Base-by-base conservation (phyloP, 2,888 invertebrate species). In the Amblyjoppa fuscipennis region DNA sequence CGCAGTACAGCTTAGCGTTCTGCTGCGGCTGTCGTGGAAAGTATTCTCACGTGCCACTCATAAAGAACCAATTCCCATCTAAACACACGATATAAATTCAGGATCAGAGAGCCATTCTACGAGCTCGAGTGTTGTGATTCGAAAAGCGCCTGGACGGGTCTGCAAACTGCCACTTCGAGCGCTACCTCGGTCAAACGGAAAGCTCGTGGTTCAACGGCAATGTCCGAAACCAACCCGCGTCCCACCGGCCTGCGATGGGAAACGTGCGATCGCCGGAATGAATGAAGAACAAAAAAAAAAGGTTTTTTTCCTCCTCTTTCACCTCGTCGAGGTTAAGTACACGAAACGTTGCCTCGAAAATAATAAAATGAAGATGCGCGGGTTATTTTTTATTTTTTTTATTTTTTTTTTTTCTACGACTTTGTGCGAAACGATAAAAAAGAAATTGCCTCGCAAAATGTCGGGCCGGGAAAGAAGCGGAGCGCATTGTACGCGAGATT, bases 41-140 rank as follows among this genome's bases (percentile, higher is more conserved):
- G 92, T 93, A 91, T 90, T 87, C 90, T 93, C 94, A 93, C 93
- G 93, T 91, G 88, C 90, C 71, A 53, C 91, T 93, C 93, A 92
- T 94, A 94, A 93, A 94, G 93, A 93, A 93, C 93, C 93, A 93
- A 93, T 94, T 93, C 93, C 89, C 92, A 91, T 89, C 93, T 93
- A 93, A 93, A 93, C 92, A 93, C 92, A 90, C 93, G 92, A 93
- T 94, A 93, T 94, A 93, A 94, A 94, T 93, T 93, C 93, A 93
- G 93, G 92, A 93, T 93, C 92, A 91, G 89, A 89, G 90, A 89
- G 90, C 91, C 91, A 91, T 93, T 93, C 88, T 85, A 71, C 64
- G 61, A 69, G 83, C 80, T 84, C 78, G 75, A 83, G 83, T 49
- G 74, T 85, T 85, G 88, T 88, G 87, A 88, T 87, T 88, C 88